Percentiles rank a stretch among this genome's conserved stretches.
These are phyloP conservation scores for Itoplectis maculator DNA, from an alignment of 2,888 invertebrate genomes.

Conservation along the genomic window DNA sequence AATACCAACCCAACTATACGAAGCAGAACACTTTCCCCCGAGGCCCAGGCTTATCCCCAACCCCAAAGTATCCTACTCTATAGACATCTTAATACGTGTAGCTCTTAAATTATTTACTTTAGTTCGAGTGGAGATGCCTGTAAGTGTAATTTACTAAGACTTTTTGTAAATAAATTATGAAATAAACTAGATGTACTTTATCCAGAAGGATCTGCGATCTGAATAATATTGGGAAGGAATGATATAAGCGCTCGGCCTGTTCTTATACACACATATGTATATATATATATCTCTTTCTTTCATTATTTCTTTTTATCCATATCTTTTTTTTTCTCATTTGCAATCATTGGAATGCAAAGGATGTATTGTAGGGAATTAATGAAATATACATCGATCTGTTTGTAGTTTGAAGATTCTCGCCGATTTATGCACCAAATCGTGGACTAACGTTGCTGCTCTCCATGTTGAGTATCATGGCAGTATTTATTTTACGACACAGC, in stretches of 20 bases:
- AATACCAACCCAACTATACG: slow-evolving; percentile 54
- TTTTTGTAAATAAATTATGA: slow-evolving; percentile 84
- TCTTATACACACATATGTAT: slow-evolving; percentile 8
- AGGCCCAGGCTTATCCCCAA: slow-evolving; percentile 80
- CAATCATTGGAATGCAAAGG: slow-evolving; percentile 65
- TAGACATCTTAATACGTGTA: slow-evolving; percentile 84
- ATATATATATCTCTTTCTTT: slow-evolving; percentile 41
- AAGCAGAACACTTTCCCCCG: slow-evolving; percentile 73
- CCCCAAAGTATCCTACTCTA: slow-evolving; percentile 83
- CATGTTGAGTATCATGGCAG: slow-evolving; percentile 90
- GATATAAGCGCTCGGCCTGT: slow-evolving; percentile 42
- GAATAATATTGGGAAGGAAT: slow-evolving; percentile 60
- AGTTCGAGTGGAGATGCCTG: slow-evolving; percentile 84
- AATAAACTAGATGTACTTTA: slow-evolving; percentile 84
- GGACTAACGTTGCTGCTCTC: slow-evolving; percentile 86
- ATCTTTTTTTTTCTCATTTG: slow-evolving; percentile 47
- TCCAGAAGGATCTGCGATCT: slow-evolving; percentile 77
- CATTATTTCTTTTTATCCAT: slow-evolving; percentile 31
- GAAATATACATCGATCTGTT: slow-evolving; percentile 78
- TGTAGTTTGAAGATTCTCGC: slow-evolving; percentile 52
- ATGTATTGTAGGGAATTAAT: slow-evolving; percentile 78
- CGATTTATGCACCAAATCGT: slow-evolving; percentile 72
- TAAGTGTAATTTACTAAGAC: slow-evolving; percentile 84
- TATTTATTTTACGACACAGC: slow-evolving; percentile 91
- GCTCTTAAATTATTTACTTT: slow-evolving; percentile 84